Base-by-base conservation (phyloP, 1,140 invertebrate species). In the Bilobella aurantiaca region DNA sequence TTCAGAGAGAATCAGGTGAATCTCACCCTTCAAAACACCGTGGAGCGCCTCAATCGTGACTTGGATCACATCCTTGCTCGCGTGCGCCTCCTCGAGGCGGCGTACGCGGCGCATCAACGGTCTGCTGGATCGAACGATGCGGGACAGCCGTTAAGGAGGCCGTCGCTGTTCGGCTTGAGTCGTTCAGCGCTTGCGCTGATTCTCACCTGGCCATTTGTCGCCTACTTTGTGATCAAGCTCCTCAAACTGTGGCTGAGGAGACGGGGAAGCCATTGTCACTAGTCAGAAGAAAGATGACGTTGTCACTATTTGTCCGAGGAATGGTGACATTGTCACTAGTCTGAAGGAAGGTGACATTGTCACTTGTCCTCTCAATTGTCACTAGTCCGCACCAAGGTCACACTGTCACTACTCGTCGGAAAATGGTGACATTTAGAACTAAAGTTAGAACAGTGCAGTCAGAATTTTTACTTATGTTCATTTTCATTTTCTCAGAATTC, bases 41-140 rank as follows among this genome's bases (percentile, higher is more conserved):
- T 73, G 18, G 71, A 73, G 23, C 53, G 71, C 27, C 62, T 73
- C 30, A 73, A 73, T 61, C 53, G 68, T n/a, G 71, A 73, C 42
- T 57, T 73, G 14, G 71, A 73, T n/a, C 71, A 73, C 46, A 69
- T 73, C 27, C 30, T 67, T 30, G 71, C 71, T 5, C 30, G 71
- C 18, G 28, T 73, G 5, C 47, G 71, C 37, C 70, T 73, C 58
- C 42, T 73, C 18, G 71, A 73, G 37, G 63, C 71, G 23, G 71
- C 71, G 12, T 73, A 73, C 30, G 61, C 68, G 1, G 49, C 66
- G 1, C 69, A 63, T 56, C 61, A 21, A 21, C 49, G 30, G 49
- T 3, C 27, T n/a, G n/a, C n/a, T n/a, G n/a, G n/a, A n/a, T n/a
- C n/a, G n/a, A n/a, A n/a, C n/a, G n/a, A 42, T 14, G 18, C 8